phyloP scores from a whole-genome alignment of 2,797 vertebrate genomes.

The Phataginus tetradactyla region DNA sequence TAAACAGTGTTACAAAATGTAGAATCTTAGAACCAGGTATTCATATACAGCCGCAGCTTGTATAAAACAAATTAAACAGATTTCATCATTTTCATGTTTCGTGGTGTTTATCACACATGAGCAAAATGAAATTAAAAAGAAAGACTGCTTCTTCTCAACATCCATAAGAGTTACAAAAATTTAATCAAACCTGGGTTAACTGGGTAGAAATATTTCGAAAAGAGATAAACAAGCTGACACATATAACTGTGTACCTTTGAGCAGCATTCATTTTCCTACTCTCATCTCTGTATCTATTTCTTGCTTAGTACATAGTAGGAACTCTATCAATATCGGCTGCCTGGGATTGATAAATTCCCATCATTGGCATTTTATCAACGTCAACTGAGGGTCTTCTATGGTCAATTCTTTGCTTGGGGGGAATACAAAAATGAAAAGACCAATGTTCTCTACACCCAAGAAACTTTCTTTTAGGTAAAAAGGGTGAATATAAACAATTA shows the following conservation, averaged over 20 bases:
- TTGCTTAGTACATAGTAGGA: conserved; percentile 12
- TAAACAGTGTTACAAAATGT: conserved; percentile 27
- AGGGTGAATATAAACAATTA: conserved; percentile 8
- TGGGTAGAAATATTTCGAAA: conserved; percentile 39
- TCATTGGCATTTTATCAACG: neutral
- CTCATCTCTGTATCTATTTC: conserved; percentile 23
- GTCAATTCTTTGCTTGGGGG: neutral
- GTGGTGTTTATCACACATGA: conserved; percentile 37
- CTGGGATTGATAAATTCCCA: neutral
- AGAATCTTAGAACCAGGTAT: conserved; percentile 25
- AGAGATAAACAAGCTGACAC: conserved; percentile 1
- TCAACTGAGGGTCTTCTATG: neutral
- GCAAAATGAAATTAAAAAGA: conserved; percentile 55
- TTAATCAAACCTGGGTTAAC: conserved; percentile 39
- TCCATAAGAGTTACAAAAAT: conserved; percentile 34
- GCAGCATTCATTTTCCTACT: neutral
- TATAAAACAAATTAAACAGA: conserved; percentile 54
- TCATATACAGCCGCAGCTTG: neutral
- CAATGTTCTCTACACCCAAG: neutral
- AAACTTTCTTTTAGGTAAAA: neutral
- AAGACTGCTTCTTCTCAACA: conserved; percentile 28
- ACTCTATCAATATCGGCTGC: neutral
- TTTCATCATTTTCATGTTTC: conserved; percentile 26
- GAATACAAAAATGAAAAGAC: conserved; percentile 15
- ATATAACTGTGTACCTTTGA: neutral